A percentile compares a stretch with the other conserved stretches of the same genome.
phyloP scores from a whole-genome alignment of 2,113 vertebrate species.

The Azemiops feae region DNA sequence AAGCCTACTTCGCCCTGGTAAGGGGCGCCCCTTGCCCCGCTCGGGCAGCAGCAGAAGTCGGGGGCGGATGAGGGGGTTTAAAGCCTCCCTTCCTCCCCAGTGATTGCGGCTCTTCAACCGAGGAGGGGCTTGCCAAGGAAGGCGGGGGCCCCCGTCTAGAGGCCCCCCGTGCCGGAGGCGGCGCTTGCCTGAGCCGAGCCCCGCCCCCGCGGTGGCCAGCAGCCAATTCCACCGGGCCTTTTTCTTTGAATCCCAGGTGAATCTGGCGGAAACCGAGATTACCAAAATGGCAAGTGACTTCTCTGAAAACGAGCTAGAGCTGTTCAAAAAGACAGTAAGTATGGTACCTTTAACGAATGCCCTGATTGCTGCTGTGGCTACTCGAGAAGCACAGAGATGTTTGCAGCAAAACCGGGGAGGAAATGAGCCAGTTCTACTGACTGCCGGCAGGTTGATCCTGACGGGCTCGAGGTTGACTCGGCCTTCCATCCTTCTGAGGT shows the following conservation, averaged over 20 bases:
- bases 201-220: neutral
- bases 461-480: too few species aligned
- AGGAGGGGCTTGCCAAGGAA: too few species aligned
- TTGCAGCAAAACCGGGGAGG: neutral
- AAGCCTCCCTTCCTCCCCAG: neutral
- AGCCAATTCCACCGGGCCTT: neutral
- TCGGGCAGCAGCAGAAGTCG: neutral
- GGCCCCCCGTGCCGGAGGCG: too few species aligned
- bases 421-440: neutral
- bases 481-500: too few species aligned
- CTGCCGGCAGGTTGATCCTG: too few species aligned
- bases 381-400: neutral
- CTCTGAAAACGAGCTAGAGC: slow-evolving; percentile 90
- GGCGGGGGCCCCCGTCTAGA: too few species aligned
- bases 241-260: slow-evolving; percentile 74
- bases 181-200: neutral
- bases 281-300: slow-evolving; percentile 93
- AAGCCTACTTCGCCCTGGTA: slow-evolving; percentile 84
- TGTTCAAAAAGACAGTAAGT: slow-evolving; percentile 92
- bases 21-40: slow-evolving; percentile 35
- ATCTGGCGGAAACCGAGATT: slow-evolving; percentile 84
- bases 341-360: neutral
- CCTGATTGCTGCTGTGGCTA: fast-evolving
- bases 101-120: too few species aligned
- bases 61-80: too few species aligned